These are phyloP conservation scores for Pedetes capensis DNA, from an alignment of 2,113 vertebrate genomes.

Conservation along the genomic window DNA sequence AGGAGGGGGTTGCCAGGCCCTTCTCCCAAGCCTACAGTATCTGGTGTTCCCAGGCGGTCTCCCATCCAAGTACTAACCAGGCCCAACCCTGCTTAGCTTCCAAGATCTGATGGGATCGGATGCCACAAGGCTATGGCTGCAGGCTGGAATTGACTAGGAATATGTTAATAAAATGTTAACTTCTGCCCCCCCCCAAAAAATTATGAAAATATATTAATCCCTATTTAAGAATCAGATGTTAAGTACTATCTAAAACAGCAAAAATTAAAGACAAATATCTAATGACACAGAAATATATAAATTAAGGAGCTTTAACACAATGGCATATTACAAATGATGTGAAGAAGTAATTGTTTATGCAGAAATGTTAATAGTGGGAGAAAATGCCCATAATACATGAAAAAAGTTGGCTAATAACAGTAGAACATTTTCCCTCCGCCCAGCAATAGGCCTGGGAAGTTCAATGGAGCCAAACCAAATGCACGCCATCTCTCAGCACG, in stretches of 20 bases:
- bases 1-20: no score
- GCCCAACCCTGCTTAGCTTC: no score
- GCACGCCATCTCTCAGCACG: rapidly evolving
- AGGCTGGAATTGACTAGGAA: no score
- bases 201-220: not conserved
- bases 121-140: no score
- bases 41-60: no score
- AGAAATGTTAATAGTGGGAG: not conserved
- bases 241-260: not conserved
- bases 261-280: not conserved
- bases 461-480: not conserved
- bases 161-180: no score
- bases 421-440: not conserved
- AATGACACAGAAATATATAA: not conserved
- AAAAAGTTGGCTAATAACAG: not conserved
- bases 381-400: not conserved
- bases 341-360: not conserved
- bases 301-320: not conserved
- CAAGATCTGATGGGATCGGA: no score
- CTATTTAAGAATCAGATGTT: not conserved
- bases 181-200: no score
- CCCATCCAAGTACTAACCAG: no score
- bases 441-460: not conserved
- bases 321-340: not conserved
- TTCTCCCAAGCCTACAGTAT: no score